Percentiles rank a stretch among this genome's conserved stretches.
These are phyloP conservation scores for Anguilla megastoma DNA, from an alignment of 2,797 vertebrate species.

Conservation along the genomic window DNA sequence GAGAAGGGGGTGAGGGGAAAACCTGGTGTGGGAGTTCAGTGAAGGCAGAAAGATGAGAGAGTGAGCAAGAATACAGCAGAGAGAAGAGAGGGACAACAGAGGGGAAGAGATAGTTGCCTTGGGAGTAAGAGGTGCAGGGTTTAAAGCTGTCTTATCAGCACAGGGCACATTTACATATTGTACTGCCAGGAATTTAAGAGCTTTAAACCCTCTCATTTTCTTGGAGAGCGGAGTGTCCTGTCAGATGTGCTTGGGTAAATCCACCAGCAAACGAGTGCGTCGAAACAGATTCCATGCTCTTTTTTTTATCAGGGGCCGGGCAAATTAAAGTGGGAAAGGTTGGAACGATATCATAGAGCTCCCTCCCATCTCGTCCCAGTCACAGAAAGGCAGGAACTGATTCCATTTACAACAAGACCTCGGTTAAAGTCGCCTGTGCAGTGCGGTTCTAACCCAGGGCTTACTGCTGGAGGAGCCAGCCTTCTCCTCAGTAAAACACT, in stretches of 20 bases:
- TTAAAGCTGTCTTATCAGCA: constrained; percentile 76
- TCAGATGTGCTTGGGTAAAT: constrained; percentile 66
- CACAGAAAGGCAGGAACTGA: constrained; percentile 20
- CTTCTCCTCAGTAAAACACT: not conserved
- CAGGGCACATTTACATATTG: constrained; percentile 76
- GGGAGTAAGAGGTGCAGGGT: constrained; percentile 67
- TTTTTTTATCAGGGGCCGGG: constrained; percentile 1
- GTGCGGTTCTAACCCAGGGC: not conserved
- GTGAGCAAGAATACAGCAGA: constrained; percentile 20
- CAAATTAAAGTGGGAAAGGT: constrained; percentile 2
- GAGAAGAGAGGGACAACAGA: constrained; percentile 37
- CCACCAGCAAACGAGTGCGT: constrained; percentile 55
- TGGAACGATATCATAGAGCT: constrained; percentile 16
- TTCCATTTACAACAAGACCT: not conserved
- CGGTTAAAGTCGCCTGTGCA: not conserved
- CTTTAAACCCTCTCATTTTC: constrained; percentile 71
- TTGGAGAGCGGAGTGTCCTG: constrained; percentile 66
- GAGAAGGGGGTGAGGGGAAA: constrained; percentile 30
- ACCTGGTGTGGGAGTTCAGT: not conserved
- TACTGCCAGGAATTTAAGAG: constrained; percentile 73
- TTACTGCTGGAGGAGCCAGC: not conserved
- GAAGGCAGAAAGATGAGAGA: constrained; percentile 34
- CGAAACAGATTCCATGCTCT: constrained; percentile 18
- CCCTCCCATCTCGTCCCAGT: not conserved
- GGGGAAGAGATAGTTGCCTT: constrained; percentile 27